Evolutionary conservation across 2,113 vertebrate species (phyloP).

Genomic region (Scomber colias): DNA sequence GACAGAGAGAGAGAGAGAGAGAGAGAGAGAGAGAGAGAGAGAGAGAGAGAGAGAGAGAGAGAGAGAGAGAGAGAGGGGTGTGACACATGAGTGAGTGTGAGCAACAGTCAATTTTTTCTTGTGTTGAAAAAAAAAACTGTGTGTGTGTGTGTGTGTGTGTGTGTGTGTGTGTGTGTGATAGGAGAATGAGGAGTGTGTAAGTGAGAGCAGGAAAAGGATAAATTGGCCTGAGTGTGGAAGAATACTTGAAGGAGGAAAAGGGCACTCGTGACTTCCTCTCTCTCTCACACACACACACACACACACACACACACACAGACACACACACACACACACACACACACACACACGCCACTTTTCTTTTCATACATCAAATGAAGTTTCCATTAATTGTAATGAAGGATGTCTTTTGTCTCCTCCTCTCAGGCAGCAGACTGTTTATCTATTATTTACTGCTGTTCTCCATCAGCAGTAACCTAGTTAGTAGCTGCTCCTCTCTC

Average conservation of each 20-base stretch:
- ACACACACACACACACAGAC: too few species aligned
- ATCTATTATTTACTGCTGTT: conserved; percentile 61
- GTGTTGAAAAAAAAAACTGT: conserved; percentile 17
- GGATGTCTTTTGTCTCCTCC: neutral
- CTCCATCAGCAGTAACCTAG: conserved; percentile 57
- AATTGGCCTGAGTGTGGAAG: neutral
- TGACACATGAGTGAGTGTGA: conserved; percentile 45
- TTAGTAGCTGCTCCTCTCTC: conserved; percentile 38
- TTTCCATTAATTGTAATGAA: conserved; percentile 15
- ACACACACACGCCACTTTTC: neutral
- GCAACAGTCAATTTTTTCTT: conserved; percentile 34
- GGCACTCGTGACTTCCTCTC: neutral
- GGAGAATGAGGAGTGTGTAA: conserved; percentile 23
- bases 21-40: conserved; percentile 17
- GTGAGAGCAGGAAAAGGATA: conserved; percentile 31
- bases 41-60: conserved; percentile 26
- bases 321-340: conserved; percentile 13
- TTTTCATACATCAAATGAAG: conserved; percentile 8
- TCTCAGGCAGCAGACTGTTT: conserved; percentile 54
- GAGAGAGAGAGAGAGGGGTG: conserved; percentile 20
- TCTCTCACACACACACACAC: conserved; percentile 1
- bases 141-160: conserved; percentile 16
- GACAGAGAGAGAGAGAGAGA: conserved; percentile 6
- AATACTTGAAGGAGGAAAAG: conserved; percentile 36
- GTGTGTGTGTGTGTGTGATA: conserved; percentile 15